phyloP scores from a whole-genome alignment of 2,113 vertebrate genomes.

The Genyomyrus donnyi region DNA sequence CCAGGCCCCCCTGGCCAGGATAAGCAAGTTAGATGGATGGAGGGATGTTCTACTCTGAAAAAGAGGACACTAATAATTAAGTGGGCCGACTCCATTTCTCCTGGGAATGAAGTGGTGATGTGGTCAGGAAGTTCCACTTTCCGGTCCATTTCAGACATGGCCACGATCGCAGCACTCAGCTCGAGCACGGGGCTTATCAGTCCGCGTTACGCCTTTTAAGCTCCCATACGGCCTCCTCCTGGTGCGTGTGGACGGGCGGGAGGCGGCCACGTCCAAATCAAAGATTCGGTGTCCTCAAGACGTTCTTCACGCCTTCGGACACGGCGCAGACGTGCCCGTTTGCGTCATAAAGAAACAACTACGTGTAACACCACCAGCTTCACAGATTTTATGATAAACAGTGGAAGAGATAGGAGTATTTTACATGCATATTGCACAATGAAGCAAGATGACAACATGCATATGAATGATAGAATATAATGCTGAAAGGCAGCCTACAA shows the following conservation, averaged over 20 bases:
- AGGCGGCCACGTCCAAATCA: background rate
- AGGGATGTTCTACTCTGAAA: background rate
- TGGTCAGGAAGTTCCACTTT: background rate
- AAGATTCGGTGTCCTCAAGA: background rate
- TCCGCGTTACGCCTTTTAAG: background rate
- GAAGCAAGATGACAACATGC: background rate
- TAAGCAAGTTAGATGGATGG: background rate
- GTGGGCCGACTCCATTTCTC: background rate
- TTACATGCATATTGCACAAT: constrained; percentile 19
- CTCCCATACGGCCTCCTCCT: too few relatives aligned
- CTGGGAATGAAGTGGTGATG: background rate
- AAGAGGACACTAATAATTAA: constrained; percentile 1
- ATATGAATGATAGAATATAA: background rate
- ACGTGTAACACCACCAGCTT: background rate
- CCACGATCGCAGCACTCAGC: too few relatives aligned
- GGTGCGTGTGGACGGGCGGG: background rate
- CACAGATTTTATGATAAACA: background rate
- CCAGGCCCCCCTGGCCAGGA: background rate
- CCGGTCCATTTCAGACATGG: background rate
- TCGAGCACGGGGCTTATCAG: background rate
- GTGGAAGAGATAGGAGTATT: background rate
- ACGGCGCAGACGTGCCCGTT: background rate
- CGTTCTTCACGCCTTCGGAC: background rate
- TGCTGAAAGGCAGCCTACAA: background rate
- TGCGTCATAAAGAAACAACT: background rate